Conservation (phyloP, 2,888 invertebrate species). For the Nowickia ferox region DNA sequence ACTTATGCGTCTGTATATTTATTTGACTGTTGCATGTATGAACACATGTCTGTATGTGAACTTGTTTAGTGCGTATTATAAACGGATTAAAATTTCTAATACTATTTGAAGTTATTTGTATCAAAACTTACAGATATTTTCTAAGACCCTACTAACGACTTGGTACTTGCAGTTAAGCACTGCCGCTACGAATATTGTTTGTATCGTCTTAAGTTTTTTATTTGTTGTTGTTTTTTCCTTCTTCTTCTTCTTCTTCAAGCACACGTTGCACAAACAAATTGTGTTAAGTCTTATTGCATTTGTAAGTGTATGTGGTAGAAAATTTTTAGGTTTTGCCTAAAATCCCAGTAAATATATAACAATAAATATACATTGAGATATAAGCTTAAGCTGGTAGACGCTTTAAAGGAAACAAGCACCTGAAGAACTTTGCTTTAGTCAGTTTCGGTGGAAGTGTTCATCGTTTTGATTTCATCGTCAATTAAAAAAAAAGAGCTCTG, state of each 20-base stretch:
- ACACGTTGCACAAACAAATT: conserved; percentile 25
- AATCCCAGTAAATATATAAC: conserved; percentile 5
- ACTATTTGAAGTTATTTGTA: conserved; percentile 73
- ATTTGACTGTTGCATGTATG: conserved; percentile 42
- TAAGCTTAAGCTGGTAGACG: not conserved
- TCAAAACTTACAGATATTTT: conserved; percentile 66
- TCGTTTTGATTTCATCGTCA: not conserved
- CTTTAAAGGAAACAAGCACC: not conserved
- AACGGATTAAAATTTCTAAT: conserved; percentile 82
- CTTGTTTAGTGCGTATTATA: conserved; percentile 79
- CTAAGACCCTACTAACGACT: conserved; percentile 43
- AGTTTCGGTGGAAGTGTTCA: too few species aligned
- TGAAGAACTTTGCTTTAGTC: too few species aligned
- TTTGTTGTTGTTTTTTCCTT: too few species aligned
- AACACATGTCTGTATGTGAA: conserved; percentile 26
- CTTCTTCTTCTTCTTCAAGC: not conserved
- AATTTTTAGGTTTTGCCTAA: conserved; percentile 8
- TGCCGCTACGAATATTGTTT: not conserved
- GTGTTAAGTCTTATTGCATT: conserved; percentile 30
- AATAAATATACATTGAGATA: conserved; percentile 19
- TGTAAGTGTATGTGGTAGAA: not conserved
- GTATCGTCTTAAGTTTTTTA: conserved; percentile 40
- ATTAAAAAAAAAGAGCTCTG: not conserved
- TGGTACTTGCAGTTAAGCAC: conserved; percentile 3
- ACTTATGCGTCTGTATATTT: conserved; percentile 50